Conservation (phyloP, 2,888 invertebrate species). For the Drosophila villosipedis region DNA sequence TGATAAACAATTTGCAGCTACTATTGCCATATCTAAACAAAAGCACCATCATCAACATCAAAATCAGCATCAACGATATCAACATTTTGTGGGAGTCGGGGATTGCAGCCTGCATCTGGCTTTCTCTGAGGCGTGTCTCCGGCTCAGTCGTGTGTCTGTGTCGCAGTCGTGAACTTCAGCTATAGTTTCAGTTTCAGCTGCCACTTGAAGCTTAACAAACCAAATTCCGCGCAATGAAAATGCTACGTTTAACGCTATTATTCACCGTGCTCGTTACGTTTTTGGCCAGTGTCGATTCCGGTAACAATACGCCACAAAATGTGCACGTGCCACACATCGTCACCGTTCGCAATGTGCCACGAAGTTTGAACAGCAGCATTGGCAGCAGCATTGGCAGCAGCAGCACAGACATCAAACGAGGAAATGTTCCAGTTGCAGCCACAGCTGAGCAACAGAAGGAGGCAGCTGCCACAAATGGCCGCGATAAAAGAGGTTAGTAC, state of each 20-base stretch:
- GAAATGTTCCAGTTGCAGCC: conserved; percentile 29
- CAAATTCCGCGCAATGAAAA: conserved; percentile 48
- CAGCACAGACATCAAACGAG: conserved; percentile 15
- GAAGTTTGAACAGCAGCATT: conserved; percentile 31
- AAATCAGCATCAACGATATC: conserved; percentile 9
- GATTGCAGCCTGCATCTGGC: conserved; percentile 31
- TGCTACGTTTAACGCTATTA: conserved; percentile 66
- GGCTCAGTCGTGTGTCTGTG: conserved; percentile 36
- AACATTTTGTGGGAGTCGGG: background rate
- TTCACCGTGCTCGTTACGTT: conserved; percentile 61
- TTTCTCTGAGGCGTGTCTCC: conserved; percentile 38
- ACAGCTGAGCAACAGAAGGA: conserved; percentile 5
- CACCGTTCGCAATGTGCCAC: conserved; percentile 45
- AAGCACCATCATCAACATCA: background rate
- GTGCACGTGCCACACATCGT: conserved; percentile 11
- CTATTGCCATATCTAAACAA: background rate
- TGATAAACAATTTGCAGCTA: background rate
- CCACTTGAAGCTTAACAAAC: conserved; percentile 31
- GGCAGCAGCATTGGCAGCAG: conserved; percentile 8
- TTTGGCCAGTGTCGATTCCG: conserved; percentile 75
- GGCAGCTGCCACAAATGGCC: conserved; percentile 39
- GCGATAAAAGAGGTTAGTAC: conserved; percentile 75
- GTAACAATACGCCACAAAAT: conserved; percentile 50
- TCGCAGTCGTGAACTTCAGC: conserved; percentile 24
- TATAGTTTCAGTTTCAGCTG: background rate